Conservation (phyloP, 2,797 vertebrate genomes). For the Mus spretus region DNA sequence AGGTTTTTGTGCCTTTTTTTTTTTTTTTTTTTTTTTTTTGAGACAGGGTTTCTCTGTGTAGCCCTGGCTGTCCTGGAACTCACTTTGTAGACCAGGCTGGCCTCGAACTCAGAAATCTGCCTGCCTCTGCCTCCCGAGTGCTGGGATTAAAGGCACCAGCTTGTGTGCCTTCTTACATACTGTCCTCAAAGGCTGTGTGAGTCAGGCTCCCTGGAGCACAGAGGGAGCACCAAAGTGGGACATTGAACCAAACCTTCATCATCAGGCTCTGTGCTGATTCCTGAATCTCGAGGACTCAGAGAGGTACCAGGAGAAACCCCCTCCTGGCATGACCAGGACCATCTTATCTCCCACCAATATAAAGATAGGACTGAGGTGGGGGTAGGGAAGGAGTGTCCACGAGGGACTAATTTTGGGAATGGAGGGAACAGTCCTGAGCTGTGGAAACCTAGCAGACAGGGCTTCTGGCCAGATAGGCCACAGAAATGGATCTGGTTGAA, state of each 20-base stretch:
- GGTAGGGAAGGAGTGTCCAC: neutral
- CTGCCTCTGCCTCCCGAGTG: too few species aligned
- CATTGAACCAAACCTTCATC: neutral
- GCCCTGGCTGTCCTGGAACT: too few species aligned
- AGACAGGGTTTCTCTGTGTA: too few species aligned
- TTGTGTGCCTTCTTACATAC: conserved; percentile 62
- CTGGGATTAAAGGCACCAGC: too few species aligned
- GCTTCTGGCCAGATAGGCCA: conserved; percentile 53
- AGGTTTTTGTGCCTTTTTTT: neutral
- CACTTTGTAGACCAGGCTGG: too few species aligned
- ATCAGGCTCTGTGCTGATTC: neutral
- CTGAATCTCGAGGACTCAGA: neutral
- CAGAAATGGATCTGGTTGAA: conserved; percentile 60
- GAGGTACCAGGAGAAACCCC: neutral
- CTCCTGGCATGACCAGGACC: too few species aligned
- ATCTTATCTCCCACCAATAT: neutral
- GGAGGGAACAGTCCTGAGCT: neutral
- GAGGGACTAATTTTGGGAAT: conserved; percentile 56
- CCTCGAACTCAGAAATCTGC: too few species aligned
- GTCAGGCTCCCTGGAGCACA: conserved; percentile 28
- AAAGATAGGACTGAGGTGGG: neutral
- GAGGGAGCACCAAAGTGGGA: neutral
- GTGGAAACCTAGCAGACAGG: conserved; percentile 35
- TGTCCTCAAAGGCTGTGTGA: conserved; percentile 79
- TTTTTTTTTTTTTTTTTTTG: too few species aligned